A percentile compares a stretch with the other conserved stretches of the same genome.
Conservation (phyloP, 2,888 invertebrate species). For the Cotesia congregata region DNA sequence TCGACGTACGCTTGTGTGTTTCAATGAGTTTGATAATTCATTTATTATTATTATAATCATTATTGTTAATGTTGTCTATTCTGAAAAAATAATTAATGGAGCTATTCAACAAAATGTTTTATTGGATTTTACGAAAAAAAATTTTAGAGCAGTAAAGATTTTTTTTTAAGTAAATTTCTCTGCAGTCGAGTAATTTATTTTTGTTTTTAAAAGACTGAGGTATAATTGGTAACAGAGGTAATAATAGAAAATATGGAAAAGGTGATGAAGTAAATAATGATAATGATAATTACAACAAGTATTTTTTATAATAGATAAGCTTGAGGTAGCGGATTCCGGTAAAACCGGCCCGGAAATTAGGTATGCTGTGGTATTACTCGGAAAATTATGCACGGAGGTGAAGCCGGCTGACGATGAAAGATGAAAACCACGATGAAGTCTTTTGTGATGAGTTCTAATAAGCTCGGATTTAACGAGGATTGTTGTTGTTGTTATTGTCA, state of each 20-base stretch:
- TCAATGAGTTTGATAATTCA: neutral
- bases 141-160: neutral
- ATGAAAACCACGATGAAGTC: constrained; percentile 18
- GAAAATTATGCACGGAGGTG: constrained; percentile 16
- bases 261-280: neutral
- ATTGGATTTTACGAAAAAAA: too few species aligned
- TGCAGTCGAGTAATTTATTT: neutral
- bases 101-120: neutral
- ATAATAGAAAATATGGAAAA: neutral
- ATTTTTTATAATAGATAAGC: neutral
- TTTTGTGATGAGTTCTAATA: constrained; percentile 27
- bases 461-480: constrained; percentile 3
- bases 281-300: neutral
- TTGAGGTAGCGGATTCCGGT: neutral
- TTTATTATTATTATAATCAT: constrained; percentile 2
- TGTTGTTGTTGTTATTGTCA: neutral
- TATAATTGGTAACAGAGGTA: neutral
- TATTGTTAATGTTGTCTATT: neutral
- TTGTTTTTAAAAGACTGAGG: neutral
- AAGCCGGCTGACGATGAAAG: constrained; percentile 4
- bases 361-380: neutral
- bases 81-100: neutral
- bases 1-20: constrained; percentile 6
- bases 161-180: neutral
- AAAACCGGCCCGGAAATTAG: constrained; percentile 4